Evolutionary conservation across 2,888 invertebrate species (phyloP).

Genomic region (Rotaria macrura): DNA sequence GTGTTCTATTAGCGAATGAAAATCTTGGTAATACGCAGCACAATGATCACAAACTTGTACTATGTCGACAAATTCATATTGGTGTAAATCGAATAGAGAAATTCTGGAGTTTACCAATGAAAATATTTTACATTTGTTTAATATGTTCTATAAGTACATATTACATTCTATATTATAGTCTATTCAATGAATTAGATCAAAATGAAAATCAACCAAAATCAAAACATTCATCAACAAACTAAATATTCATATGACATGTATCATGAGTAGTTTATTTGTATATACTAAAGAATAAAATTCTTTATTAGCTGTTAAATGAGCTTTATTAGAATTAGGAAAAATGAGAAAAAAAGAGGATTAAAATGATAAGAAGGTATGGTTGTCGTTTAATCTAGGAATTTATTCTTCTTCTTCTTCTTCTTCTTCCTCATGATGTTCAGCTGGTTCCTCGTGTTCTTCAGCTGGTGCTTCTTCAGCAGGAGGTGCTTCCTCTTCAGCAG

Average conservation of each 20-base stretch:
- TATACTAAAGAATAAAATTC: not conserved
- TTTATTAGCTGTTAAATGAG: not conserved
- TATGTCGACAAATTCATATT: not conserved
- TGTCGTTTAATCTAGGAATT: not conserved
- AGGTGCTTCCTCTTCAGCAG: not conserved
- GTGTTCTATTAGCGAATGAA: not conserved
- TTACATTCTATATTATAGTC: not conserved
- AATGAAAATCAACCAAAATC: not conserved
- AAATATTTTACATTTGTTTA: not conserved
- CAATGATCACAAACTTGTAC: not conserved
- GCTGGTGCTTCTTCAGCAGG: slow-evolving; percentile 16
- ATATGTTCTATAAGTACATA: not conserved
- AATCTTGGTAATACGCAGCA: not conserved
- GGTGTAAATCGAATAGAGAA: not conserved
- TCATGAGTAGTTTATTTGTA: not conserved
- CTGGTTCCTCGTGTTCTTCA: slow-evolving; percentile 22
- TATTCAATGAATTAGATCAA: not conserved
- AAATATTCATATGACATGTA: not conserved
- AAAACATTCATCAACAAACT: not conserved
- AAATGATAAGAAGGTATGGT: not conserved
- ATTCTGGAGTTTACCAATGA: not conserved
- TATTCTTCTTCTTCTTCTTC: slow-evolving; percentile 22
- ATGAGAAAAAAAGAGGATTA: not conserved
- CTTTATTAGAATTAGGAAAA: not conserved
- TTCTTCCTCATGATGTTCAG: slow-evolving; percentile 25